Evolutionary conservation across 2,797 vertebrate genomes (phyloP), one percentile per base, ranked within the genome.

Genomic region (Spheniscus humboldti): DNA sequence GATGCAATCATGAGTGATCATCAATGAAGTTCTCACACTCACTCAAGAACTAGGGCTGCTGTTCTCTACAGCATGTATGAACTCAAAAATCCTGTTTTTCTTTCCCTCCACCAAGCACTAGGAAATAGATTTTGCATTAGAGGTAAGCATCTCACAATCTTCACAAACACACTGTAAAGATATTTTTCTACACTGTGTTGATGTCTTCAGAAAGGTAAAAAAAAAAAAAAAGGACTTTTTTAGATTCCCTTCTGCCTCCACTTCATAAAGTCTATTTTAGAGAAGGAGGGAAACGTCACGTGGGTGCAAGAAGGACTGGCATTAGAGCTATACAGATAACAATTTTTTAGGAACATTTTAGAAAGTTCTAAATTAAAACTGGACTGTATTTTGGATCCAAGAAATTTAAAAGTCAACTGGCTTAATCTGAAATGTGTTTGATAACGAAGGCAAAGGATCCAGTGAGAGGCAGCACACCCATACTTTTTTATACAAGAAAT

Each of bases 221-320:
- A 33, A 56, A 55, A 55, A 52, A 69, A 60, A 52, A 11, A 57
- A 41, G 11, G 7, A 1, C 7, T 50, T 73, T 73, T 59, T 31
- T 6, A 69, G 28, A n/a, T 15, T 31, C 12, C 10, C 6, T 30
- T 13, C 1, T 1, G 1, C 9, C 28, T 43, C 22, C 9, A 28
- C 15, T 69, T 69, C 47, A 57, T 31, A 6, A 57, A 73, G 15
- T 63, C 53, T 35, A 3, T 2, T 22, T 30, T 5, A 59, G 16
- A 75, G 59, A 28, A 67, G 8, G 14, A 76, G 8, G 22, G 16
- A 73, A 85, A 59, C 7, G 10, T 41, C 64, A 37, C 3, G 11
- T 9, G 4, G 5, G 35, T 20, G 41, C 28, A 76, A 88, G 19
- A 83, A 86, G 20, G 48, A 75, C 31, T 59, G 18, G 15, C 50